Evolutionary conservation across 2,888 invertebrate species (phyloP).

Genomic region (Habrosyne pyritoides): DNA sequence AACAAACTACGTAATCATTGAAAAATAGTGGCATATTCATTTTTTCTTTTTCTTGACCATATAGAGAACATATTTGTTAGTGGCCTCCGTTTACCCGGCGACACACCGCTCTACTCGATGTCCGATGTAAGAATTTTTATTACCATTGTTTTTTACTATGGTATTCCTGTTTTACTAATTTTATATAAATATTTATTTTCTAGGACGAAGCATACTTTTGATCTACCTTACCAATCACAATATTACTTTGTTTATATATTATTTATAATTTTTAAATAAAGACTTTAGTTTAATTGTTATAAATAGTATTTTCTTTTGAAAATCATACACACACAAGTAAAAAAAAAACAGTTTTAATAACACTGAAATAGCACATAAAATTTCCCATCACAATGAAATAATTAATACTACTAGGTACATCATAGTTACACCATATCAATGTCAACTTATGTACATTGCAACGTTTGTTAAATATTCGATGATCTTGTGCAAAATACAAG

Average conservation of each 20-base stretch:
- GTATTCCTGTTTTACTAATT: neutral
- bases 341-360: conserved; percentile 70
- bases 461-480: conserved; percentile 11
- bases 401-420: conserved; percentile 69
- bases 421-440: conserved; percentile 57
- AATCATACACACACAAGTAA: conserved; percentile 17
- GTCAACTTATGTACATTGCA: conserved; percentile 24
- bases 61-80: conserved; percentile 1
- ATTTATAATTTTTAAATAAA: conserved; percentile 1
- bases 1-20: neutral
- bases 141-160: neutral
- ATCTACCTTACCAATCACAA: neutral
- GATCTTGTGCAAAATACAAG: too few relatives aligned
- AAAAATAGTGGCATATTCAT: conserved; percentile 1
- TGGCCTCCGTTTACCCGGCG: conserved; percentile 49
- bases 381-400: conserved; percentile 67
- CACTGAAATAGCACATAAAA: conserved; percentile 70
- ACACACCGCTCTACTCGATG: conserved; percentile 45
- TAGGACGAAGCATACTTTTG: neutral
- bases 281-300: neutral
- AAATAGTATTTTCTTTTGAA: conserved; percentile 3
- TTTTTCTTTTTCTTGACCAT: conserved; percentile 14
- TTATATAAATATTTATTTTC: neutral
- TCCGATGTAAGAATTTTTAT: conserved; percentile 28
- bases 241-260: conserved; percentile 4